A percentile compares a stretch with the other conserved stretches of the same genome.
phyloP scores from a whole-genome alignment of 2,113 vertebrate genomes.

The Camelus bactrianus region DNA sequence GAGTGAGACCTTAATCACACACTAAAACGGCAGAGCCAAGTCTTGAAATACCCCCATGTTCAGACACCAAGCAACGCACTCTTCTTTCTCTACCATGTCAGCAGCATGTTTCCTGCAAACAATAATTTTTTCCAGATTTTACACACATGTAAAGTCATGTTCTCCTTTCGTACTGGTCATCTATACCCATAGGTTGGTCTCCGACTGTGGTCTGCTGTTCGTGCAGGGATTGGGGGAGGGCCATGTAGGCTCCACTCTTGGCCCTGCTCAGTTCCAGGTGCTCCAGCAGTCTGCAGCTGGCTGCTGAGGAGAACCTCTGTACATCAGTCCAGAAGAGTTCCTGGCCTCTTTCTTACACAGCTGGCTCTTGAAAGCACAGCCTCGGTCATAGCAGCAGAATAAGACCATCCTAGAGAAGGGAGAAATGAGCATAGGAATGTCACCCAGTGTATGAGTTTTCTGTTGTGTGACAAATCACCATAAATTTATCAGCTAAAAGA shows the following conservation, averaged over 20 bases:
- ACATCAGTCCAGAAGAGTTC: neutral
- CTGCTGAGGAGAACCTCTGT: neutral
- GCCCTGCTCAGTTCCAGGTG: neutral
- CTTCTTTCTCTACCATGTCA: neutral
- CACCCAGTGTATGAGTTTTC: neutral
- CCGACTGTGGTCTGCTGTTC: neutral
- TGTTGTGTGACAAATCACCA: neutral
- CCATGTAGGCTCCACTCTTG: neutral
- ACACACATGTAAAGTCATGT: neutral
- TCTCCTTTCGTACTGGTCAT: neutral
- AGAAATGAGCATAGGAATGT: neutral
- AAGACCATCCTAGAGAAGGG: neutral
- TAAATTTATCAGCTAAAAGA: neutral
- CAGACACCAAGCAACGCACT: neutral
- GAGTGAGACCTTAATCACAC: neutral
- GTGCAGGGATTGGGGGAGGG: neutral
- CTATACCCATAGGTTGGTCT: neutral
- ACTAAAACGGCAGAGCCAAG: neutral
- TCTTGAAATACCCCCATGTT: neutral
- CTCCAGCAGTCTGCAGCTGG: neutral
- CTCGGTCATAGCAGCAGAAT: neutral
- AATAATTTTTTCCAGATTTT: neutral
- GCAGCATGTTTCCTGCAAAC: neutral
- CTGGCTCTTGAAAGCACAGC: neutral
- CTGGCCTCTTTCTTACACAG: neutral